Evolutionary conservation across 1,140 invertebrate species (phyloP), one percentile per base, ranked within the genome.

Genomic region (Leptoteleia sp.): DNA sequence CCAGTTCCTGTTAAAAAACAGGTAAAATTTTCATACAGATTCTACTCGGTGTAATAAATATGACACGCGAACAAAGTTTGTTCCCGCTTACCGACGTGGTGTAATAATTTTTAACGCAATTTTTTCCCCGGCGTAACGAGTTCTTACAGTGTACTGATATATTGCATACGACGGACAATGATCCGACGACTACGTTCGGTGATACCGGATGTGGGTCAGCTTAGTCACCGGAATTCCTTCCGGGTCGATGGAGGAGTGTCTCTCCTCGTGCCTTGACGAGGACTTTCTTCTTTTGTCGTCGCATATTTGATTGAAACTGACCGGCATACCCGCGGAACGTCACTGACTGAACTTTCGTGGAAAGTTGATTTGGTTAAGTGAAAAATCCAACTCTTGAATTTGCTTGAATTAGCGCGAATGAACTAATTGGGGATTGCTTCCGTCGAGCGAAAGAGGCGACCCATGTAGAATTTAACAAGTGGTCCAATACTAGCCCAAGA

Each of bases 281-380:
- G 81, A 85, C 85, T 87, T 87, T 87, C 85, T 86, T 86, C 84
- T 82, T 15, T 55, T n/a, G 57, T 68, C 57, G 79, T 86, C 84
- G 55, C 70, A 80, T 68, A 55, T 55, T 76, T 37, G 64, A 67
- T 64, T 62, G 45, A 40, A 19, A 55, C 42, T 68, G 42, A 22
- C 45, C 54, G 62, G 54, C 43, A 62, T 62, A 65, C 61, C 45
- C 70, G 15, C 45, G 25, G 54, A n/a, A 81, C 79, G 78, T 82
- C 80, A 83, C 76, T 76, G 27, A 40, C 65, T 75, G 73, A 65
- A 82, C 81, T 84, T 84, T 83, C 80, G 73, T 83, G 57, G 67
- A 79, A 82, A 82, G 38, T 70, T 57, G 35, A 75, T 61, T 57
- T 43, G 54, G 25, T 47, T 62, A 47, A 65, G 52, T 65, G 61